phyloP scores from a whole-genome alignment of 1,140 invertebrate genomes.

The Spodoptera litura region DNA sequence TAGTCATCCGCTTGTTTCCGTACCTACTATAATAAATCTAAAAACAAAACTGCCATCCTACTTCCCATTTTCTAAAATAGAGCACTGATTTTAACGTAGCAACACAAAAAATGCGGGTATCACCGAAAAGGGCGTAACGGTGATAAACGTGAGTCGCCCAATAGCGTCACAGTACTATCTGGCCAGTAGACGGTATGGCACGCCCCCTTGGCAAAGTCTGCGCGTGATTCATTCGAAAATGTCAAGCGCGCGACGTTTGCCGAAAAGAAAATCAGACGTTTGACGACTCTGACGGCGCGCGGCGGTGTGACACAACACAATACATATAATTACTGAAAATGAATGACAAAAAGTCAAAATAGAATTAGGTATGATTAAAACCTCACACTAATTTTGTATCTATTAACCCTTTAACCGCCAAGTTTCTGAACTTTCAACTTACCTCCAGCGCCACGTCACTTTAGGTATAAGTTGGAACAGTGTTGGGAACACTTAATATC shows the following conservation, averaged over 20 bases:
- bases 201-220: constrained; percentile 56
- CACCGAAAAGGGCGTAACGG: constrained; percentile 47
- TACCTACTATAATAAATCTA: no score
- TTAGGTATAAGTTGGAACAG: no score
- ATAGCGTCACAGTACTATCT: constrained; percentile 43
- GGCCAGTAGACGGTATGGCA: constrained; percentile 47
- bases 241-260: constrained; percentile 40
- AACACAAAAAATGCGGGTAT: constrained; percentile 9
- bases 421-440: no score
- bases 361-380: no score
- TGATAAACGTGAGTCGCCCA: constrained; percentile 44
- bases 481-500: no score
- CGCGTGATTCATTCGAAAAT: constrained; percentile 58
- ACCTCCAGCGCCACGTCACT: no score
- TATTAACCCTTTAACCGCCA: no score
- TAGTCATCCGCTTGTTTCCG: no score
- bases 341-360: no score
- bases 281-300: not conserved
- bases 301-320: constrained; percentile 12
- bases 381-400: not conserved
- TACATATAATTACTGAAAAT: not conserved
- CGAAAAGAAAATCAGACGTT: constrained; percentile 24
- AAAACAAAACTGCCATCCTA: not conserved
- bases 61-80: not conserved
- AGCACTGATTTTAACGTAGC: constrained; percentile 1